Conservation (phyloP, 2,888 invertebrate species). For the Zaprionus obscuricornis region DNA sequence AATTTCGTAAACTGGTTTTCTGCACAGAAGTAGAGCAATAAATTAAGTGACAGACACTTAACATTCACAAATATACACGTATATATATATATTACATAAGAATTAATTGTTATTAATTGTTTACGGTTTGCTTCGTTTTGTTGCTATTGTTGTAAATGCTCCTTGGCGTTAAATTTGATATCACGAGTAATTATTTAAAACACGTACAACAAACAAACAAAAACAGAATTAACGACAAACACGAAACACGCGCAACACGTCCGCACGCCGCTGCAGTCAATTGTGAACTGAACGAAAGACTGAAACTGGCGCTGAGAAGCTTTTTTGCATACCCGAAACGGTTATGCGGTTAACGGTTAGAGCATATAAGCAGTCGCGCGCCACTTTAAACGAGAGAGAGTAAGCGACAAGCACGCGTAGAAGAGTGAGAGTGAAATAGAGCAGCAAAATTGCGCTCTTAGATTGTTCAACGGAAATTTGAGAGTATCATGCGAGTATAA, state of each 20-base stretch:
- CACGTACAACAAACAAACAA: slow-evolving; percentile 44
- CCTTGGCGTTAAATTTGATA: slow-evolving; percentile 39
- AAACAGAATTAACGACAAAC: slow-evolving; percentile 22
- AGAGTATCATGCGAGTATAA: too few relatives aligned
- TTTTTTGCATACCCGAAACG: slow-evolving; percentile 32
- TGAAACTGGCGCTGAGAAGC: slow-evolving; percentile 7
- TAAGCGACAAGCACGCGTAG: too few relatives aligned
- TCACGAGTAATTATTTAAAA: slow-evolving; percentile 54
- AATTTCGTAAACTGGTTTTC: slow-evolving; percentile 66
- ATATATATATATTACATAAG: slow-evolving; percentile 55
- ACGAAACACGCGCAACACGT: slow-evolving; percentile 31
- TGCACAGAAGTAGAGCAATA: slow-evolving; percentile 45
- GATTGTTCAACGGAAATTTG: too few relatives aligned
- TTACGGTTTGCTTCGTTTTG: slow-evolving; percentile 19
- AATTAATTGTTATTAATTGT: slow-evolving; percentile 29
- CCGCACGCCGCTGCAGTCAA: slow-evolving; percentile 32
- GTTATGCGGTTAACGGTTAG: slow-evolving; percentile 27
- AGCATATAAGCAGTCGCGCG: slow-evolving; percentile 13
- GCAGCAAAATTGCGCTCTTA: too few relatives aligned
- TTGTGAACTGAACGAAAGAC: slow-evolving; percentile 45
- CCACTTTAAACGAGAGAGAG: too few relatives aligned
- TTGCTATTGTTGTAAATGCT: slow-evolving; percentile 15
- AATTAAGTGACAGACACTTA: slow-evolving; percentile 28
- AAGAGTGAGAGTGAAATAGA: background rate
- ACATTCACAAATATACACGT: slow-evolving; percentile 37